Evolutionary conservation across 2,113 vertebrate species (phyloP).

Genomic region (Erythrocebus patas): DNA sequence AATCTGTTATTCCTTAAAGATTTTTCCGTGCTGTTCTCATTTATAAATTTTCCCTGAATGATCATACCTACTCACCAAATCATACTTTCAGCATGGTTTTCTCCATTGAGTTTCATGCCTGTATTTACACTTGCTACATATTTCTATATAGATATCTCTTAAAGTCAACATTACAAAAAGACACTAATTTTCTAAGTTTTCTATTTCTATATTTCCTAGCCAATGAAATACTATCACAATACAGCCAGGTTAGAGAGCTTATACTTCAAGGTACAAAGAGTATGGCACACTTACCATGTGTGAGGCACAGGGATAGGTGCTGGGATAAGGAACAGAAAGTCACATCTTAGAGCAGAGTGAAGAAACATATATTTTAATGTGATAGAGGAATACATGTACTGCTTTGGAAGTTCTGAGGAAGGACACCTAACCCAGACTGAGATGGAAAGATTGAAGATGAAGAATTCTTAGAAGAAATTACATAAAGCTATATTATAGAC

Average conservation of each 20-base stretch:
- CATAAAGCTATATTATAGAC: background rate
- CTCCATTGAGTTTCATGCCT: background rate
- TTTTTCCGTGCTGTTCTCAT: background rate
- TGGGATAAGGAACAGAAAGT: background rate
- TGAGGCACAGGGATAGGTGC: background rate
- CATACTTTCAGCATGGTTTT: background rate
- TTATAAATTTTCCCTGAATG: background rate
- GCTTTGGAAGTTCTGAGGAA: background rate
- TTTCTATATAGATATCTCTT: background rate
- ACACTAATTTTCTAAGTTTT: background rate
- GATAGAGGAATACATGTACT: background rate
- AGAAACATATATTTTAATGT: background rate
- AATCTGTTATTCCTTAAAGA: background rate
- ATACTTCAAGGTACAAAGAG: background rate
- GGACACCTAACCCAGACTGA: background rate
- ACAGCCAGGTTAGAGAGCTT: background rate
- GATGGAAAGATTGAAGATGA: background rate
- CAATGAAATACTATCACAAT: background rate
- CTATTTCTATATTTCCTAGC: background rate
- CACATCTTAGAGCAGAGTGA: background rate
- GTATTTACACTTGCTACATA: background rate
- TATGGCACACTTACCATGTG: background rate
- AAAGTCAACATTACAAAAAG: background rate
- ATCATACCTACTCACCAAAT: background rate
- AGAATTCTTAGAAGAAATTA: background rate